Conservation (phyloP, 2,888 invertebrate genomes). For the Protonemura montana region DNA sequence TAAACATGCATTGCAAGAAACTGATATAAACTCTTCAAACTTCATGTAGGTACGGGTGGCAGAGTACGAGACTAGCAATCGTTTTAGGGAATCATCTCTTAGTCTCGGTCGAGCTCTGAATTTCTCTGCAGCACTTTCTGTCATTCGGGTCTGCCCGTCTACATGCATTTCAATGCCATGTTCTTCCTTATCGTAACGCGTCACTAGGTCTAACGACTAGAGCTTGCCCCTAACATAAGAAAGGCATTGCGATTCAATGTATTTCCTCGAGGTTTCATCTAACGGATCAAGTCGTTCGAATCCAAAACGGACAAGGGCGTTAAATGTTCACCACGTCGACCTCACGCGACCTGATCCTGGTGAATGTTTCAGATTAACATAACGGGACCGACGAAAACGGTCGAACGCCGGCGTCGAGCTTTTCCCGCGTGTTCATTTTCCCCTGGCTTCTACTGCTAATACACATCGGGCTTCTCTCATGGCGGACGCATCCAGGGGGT, state of each 20-base stretch:
- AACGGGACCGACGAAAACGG: conserved; percentile 1
- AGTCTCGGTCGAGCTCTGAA: too few relatives aligned
- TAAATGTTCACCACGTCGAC: background rate
- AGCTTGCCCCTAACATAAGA: background rate
- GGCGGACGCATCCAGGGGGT: background rate
- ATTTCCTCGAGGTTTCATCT: background rate
- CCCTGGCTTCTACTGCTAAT: background rate
- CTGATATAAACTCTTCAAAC: too few relatives aligned
- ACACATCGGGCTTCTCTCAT: background rate
- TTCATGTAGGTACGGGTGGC: too few relatives aligned
- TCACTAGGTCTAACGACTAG: background rate
- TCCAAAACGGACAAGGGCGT: background rate
- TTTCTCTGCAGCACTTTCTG: too few relatives aligned
- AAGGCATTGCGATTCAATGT: background rate
- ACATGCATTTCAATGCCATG: too few relatives aligned
- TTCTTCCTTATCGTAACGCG: background rate
- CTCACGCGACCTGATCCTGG: background rate
- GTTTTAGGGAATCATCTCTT: too few relatives aligned
- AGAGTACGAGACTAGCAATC: too few relatives aligned
- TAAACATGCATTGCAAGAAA: too few relatives aligned
- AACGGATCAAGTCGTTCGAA: background rate
- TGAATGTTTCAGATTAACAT: background rate
- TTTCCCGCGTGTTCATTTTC: background rate
- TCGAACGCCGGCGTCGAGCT: background rate
- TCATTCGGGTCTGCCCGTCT: too few relatives aligned